Evolutionary conservation across 1,140 invertebrate species (phyloP).

Genomic region (Trissolcus basalis): DNA sequence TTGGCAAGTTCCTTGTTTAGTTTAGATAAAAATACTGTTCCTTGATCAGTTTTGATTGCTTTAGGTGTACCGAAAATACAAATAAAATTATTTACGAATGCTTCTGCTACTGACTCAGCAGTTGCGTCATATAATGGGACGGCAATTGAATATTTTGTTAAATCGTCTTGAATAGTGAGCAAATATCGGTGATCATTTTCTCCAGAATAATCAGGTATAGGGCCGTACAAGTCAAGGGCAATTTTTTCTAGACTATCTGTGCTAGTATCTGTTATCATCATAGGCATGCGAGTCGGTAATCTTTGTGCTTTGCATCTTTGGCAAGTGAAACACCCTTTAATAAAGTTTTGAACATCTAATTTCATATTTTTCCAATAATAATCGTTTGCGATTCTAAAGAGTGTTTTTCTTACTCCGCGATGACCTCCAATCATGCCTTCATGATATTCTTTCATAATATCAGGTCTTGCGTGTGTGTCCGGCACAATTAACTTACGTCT

Average conservation of each 20-base stretch:
- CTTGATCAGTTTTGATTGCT: constrained; percentile 10
- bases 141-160: background rate
- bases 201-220: background rate
- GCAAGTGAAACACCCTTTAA: background rate
- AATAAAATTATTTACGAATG: background rate
- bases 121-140: background rate
- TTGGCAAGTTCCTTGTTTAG: constrained; percentile 16
- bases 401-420: no score
- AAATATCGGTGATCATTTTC: background rate
- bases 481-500: no score
- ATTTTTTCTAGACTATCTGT: background rate
- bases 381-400: no score
- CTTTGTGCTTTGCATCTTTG: background rate
- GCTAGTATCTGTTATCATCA: background rate
- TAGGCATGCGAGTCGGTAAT: background rate
- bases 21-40: constrained; percentile 3
- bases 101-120: background rate
- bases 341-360: background rate
- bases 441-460: background rate
- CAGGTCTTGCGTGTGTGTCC: no score
- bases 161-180: background rate
- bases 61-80: background rate
- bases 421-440: no score
- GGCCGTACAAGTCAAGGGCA: background rate
- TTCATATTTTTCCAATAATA: background rate